These are phyloP conservation scores for Xestoiulus laeticollis DNA, from an alignment of 2,888 invertebrate species.

Conservation along the genomic window DNA sequence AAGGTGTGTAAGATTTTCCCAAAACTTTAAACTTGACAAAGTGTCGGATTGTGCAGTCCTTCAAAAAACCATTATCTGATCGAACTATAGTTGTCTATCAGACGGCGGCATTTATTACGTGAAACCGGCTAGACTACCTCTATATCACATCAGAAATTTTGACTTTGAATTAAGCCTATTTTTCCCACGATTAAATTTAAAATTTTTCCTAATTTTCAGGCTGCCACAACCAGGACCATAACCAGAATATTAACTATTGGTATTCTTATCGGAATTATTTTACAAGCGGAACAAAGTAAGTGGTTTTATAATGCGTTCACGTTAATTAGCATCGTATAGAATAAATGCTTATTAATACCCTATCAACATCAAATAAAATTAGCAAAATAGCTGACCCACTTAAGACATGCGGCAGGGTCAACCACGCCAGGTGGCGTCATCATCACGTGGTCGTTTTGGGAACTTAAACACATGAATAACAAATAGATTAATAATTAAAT, in stretches of 20 bases:
- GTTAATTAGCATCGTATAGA: background rate
- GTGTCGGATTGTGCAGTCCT: background rate
- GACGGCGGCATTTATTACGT: background rate
- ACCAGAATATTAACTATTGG: conserved; percentile 18
- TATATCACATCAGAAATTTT: background rate
- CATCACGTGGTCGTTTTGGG: background rate
- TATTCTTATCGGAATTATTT: conserved; percentile 18
- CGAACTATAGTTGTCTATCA: background rate
- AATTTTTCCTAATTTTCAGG: background rate
- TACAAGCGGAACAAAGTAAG: conserved; percentile 21
- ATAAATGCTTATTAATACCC: background rate
- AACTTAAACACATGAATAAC: background rate
- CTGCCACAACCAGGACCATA: conserved; percentile 3
- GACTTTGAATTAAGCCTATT: background rate
- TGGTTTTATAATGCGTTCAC: background rate
- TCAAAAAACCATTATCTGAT: background rate
- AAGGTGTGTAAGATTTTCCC: background rate
- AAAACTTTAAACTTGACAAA: background rate
- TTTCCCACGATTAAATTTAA: background rate
- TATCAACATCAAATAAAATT: background rate
- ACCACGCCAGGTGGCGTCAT: background rate
- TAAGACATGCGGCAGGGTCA: background rate
- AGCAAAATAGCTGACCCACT: background rate
- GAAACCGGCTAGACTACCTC: background rate
- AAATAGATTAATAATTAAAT: no score